These are phyloP conservation scores for Drosophila yooni DNA, from an alignment of 2,888 invertebrate species.

Conservation along the genomic window DNA sequence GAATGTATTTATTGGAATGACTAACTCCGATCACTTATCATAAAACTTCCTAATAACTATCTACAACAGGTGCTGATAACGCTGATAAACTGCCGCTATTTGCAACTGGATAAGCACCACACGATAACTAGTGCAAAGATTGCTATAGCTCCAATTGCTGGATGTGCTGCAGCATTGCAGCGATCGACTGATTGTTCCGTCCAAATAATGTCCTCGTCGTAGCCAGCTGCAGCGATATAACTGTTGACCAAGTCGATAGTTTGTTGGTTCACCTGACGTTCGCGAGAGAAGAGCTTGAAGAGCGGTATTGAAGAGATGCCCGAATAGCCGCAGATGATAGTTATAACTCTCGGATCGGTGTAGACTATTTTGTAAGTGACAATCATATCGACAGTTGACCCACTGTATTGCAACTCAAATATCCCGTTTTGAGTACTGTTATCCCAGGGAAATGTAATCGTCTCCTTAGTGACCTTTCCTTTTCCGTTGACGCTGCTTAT, in stretches of 20 bases:
- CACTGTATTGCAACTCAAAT: constrained; percentile 49
- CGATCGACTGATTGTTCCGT: constrained; percentile 50
- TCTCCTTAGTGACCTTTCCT: constrained; percentile 39
- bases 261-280: constrained; percentile 2
- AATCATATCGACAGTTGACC: neutral
- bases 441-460: constrained; percentile 61
- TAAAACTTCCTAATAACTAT: neutral
- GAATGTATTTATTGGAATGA: neutral
- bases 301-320: constrained; percentile 49
- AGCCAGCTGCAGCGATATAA: neutral
- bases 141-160: neutral
- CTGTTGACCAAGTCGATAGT: constrained; percentile 5
- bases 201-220: constrained; percentile 46
- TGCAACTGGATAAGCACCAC: neutral
- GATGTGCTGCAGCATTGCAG: constrained; percentile 40
- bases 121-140: constrained; percentile 6
- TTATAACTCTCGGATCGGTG: constrained; percentile 28
- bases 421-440: constrained; percentile 45
- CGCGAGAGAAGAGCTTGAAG: constrained; percentile 56
- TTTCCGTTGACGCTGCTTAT: constrained; percentile 47
- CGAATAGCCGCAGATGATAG: constrained; percentile 62
- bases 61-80: neutral
- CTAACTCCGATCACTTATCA: neutral
- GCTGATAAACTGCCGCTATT: neutral
- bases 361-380: constrained; percentile 59